Percentiles rank a stretch among this genome's conserved stretches.
Evolutionary conservation across 2,113 vertebrate species (phyloP).

Genomic region (Antechinus stuartii): DNA sequence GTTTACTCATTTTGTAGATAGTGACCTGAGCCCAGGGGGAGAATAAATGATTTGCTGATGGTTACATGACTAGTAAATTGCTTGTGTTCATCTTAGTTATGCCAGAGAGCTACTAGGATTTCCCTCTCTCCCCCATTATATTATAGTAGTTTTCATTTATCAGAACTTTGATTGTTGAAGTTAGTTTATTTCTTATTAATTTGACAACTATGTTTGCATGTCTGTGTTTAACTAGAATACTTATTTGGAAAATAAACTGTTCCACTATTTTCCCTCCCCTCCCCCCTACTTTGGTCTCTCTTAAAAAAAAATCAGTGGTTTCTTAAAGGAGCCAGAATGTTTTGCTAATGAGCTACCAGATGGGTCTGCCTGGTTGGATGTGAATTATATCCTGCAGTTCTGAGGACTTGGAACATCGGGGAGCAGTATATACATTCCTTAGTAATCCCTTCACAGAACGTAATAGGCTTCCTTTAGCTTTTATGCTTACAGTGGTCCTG

Average conservation of each 20-base stretch:
- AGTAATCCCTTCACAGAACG: slow-evolving; percentile 6
- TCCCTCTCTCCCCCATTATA: no score
- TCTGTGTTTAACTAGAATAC: neutral
- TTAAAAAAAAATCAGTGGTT: neutral
- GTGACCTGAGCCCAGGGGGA: neutral
- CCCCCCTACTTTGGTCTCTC: neutral
- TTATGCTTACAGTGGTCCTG: neutral
- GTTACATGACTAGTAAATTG: neutral
- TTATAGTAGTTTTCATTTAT: slow-evolving; percentile 17
- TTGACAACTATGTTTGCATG: neutral
- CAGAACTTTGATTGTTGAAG: neutral
- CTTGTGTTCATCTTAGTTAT: neutral
- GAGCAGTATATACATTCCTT: neutral
- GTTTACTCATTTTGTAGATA: neutral
- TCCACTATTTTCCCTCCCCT: neutral
- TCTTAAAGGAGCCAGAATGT: neutral
- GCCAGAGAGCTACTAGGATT: neutral
- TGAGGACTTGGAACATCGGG: neutral
- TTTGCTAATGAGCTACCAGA: neutral
- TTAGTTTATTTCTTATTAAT: neutral
- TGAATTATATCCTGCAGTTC: neutral
- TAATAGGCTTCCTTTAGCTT: neutral
- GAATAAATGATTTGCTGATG: neutral
- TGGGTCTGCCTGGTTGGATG: neutral
- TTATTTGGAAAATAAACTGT: neutral